These are phyloP conservation scores for Scaptomyza flava DNA, from an alignment of 2,888 invertebrate species.

Conservation along the genomic window DNA sequence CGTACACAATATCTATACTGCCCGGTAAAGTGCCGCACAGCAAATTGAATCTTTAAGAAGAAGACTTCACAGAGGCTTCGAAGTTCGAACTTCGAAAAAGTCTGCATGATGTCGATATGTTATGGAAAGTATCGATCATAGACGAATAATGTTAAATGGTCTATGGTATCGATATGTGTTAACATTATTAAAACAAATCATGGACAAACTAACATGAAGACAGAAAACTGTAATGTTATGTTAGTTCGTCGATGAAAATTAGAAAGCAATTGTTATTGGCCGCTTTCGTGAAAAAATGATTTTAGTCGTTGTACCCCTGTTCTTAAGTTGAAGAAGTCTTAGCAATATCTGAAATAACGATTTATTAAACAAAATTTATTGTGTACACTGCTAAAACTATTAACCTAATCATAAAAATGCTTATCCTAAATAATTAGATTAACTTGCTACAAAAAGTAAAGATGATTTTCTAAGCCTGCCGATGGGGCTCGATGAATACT, in stretches of 20 bases:
- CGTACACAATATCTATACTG: not conserved
- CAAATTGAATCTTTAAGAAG: not conserved
- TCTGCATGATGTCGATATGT: not conserved
- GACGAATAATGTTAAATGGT: too few species aligned
- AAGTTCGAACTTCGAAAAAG: not conserved
- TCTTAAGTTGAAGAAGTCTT: not conserved
- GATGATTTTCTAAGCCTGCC: constrained; percentile 86
- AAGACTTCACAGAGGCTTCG: not conserved
- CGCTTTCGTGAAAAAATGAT: not conserved
- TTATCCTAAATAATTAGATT: too few species aligned
- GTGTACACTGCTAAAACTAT: too few species aligned
- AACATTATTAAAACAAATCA: not conserved
- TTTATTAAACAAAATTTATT: not conserved
- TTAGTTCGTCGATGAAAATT: too few species aligned
- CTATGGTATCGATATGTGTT: not conserved
- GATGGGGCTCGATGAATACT: constrained; percentile 89
- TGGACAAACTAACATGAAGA: too few species aligned
- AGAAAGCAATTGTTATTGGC: not conserved
- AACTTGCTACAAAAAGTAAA: constrained; percentile 89
- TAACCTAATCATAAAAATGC: too few species aligned
- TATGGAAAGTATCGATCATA: not conserved
- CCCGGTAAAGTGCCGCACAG: not conserved
- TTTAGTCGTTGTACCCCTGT: not conserved
- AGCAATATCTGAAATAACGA: not conserved
- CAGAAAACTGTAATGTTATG: too few species aligned